Evolutionary conservation across 2,888 invertebrate species (phyloP), one percentile per base, ranked within the genome.

Genomic region (Lamellibrachia satsuma): DNA sequence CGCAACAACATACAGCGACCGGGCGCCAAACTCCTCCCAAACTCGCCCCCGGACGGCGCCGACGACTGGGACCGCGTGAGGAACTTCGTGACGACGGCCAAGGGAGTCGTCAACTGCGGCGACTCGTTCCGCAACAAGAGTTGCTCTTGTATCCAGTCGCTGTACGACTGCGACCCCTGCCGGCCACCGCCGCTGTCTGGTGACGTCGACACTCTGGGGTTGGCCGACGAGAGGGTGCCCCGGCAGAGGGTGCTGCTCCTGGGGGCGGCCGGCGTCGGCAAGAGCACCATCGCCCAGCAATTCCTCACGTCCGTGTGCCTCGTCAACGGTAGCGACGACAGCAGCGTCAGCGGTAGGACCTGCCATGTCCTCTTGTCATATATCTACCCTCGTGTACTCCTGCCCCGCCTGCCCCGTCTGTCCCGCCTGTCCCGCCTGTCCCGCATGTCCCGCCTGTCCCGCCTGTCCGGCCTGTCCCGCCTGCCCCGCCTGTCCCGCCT

Each of bases 31-130:
- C 52, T 15, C 22, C 6, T n/a, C 39, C 57, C 60, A 60, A 22
- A 39, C 39, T 39, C 39, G 39, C 39, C 39, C 39, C 39, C 39
- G 39, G 57, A 52, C 22, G 90, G 27, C 55, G 51, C 92, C 9
- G 95, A 95, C 57, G 93, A 94, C 90, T 93, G 94, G 96, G 99
- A 99, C 96, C 97, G 98, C 94, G 97, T 99, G 94, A 97, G 99
- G 94, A 99, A 99, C 96, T 99, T 99, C 97, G 98, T 98, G 95
- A 99, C 99, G 95, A 99, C 99, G 52, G 98, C 98, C 96, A 91
- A 92, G 96, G 99, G 99, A 27, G 98, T 99, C 91, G 98, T 99
- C 93, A 99, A 98, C 97, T 97, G 99, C 92, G 99, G 99, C 0
- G 99, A 99, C 97, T 98, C 98, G 8, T 97, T 99, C 93, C 98